These are phyloP conservation scores for Molossus alvarezi DNA, from an alignment of 2,797 vertebrate genomes.

Conservation along the genomic window DNA sequence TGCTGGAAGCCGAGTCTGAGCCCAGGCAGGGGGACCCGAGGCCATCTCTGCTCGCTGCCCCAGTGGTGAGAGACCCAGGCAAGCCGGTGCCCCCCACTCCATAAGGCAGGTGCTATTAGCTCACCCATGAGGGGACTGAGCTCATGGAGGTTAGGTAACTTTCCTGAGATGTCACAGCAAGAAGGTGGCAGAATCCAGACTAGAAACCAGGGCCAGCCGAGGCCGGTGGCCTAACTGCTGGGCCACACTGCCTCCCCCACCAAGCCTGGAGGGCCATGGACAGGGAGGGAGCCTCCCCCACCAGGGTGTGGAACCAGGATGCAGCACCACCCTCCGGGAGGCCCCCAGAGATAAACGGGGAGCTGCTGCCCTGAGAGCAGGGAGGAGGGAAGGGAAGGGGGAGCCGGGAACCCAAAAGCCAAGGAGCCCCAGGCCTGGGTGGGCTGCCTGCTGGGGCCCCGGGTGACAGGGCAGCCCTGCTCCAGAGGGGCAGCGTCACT, in stretches of 20 bases:
- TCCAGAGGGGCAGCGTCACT: not conserved
- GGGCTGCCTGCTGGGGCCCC: no score
- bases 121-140: not conserved
- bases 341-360: accelerated
- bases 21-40: accelerated
- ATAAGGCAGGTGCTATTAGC: not conserved
- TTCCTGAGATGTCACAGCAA: not conserved
- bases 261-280: not conserved
- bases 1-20: not conserved
- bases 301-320: not conserved
- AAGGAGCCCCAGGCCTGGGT: not conserved
- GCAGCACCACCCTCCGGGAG: not conserved
- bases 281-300: not conserved
- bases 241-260: no score
- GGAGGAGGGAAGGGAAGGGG: not conserved
- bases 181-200: not conserved
- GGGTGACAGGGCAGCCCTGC: not conserved
- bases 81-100: not conserved
- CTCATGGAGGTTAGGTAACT: not conserved
- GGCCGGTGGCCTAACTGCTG: not conserved
- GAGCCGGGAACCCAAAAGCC: not conserved
- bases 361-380: not conserved
- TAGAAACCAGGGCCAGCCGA: not conserved
- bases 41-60: not conserved
- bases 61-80: not conserved